phyloP scores from a whole-genome alignment of 1,140 invertebrate genomes.

The Nixonia krombeini region DNA sequence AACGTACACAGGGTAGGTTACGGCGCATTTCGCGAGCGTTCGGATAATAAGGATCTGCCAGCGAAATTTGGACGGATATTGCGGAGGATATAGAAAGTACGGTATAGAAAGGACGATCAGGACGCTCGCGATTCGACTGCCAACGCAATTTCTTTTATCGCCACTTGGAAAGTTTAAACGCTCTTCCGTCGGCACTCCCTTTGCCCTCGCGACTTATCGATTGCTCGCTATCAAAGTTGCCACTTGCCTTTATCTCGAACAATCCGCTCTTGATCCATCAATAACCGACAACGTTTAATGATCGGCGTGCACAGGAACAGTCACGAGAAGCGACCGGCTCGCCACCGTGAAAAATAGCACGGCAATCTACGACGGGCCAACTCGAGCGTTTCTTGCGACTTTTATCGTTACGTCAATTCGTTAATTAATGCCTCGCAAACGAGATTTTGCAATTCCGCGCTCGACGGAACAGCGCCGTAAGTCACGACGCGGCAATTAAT shows the following conservation, averaged over 20 bases:
- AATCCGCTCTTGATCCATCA: constrained; percentile 31
- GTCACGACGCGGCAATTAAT: no score
- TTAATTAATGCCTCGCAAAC: no score
- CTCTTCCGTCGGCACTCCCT: constrained; percentile 7
- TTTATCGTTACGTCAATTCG: no score
- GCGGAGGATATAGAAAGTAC: no score
- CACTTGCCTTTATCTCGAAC: constrained; percentile 25
- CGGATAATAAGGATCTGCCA: constrained; percentile 23
- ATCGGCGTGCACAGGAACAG: constrained; percentile 22
- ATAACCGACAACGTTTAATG: constrained; percentile 36
- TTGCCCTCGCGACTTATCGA: constrained; percentile 14
- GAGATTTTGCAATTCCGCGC: no score
- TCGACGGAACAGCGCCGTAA: no score
- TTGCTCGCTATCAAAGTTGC: constrained; percentile 32
- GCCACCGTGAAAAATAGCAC: neutral
- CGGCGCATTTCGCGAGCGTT: constrained; percentile 11
- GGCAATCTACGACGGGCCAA: neutral
- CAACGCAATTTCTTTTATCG: constrained; percentile 45
- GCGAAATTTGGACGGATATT: constrained; percentile 34
- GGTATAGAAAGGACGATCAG: constrained; percentile 20
- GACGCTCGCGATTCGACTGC: constrained; percentile 27
- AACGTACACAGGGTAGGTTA: constrained; percentile 16
- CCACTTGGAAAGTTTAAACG: constrained; percentile 33
- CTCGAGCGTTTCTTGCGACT: no score
- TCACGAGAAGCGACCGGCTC: constrained; percentile 14